Conservation (phyloP, 1,140 invertebrate species). For the Arion vulgaris region DNA sequence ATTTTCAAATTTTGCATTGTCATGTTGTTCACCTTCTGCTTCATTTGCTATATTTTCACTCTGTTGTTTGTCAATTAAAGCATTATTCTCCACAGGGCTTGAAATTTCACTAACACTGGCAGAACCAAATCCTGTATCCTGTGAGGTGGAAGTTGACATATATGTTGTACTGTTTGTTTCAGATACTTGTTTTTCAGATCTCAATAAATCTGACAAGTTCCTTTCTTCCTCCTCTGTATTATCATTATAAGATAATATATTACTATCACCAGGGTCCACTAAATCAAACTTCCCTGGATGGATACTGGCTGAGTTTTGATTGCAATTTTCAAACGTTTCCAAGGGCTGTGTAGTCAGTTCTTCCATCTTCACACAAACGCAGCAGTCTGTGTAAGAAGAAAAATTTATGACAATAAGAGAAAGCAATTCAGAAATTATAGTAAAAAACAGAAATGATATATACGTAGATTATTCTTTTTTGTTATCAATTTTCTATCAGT, state of each 20-base stretch:
- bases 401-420: too few relatives aligned
- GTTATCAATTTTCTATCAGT: too few relatives aligned
- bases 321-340: not conserved
- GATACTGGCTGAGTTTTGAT: not conserved
- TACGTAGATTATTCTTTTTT: too few relatives aligned
- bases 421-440: too few relatives aligned
- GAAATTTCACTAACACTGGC: constrained; percentile 10
- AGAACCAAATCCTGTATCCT: constrained; percentile 32
- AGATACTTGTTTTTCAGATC: constrained; percentile 14
- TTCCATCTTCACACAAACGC: not conserved
- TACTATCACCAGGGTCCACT: not conserved
- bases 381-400: not conserved
- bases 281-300: not conserved
- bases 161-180: not conserved
- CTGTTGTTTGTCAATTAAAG: not conserved
- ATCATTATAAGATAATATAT: not conserved
- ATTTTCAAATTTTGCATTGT: not conserved
- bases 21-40: not conserved
- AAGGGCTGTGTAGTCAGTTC: not conserved
- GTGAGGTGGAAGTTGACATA: constrained; percentile 17
- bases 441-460: too few relatives aligned
- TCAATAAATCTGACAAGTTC: constrained; percentile 1
- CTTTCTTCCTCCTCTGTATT: not conserved
- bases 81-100: constrained; percentile 2
- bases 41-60: not conserved